phyloP scores from a whole-genome alignment of 2,888 invertebrate species.

The Meiosimyza platycephala region DNA sequence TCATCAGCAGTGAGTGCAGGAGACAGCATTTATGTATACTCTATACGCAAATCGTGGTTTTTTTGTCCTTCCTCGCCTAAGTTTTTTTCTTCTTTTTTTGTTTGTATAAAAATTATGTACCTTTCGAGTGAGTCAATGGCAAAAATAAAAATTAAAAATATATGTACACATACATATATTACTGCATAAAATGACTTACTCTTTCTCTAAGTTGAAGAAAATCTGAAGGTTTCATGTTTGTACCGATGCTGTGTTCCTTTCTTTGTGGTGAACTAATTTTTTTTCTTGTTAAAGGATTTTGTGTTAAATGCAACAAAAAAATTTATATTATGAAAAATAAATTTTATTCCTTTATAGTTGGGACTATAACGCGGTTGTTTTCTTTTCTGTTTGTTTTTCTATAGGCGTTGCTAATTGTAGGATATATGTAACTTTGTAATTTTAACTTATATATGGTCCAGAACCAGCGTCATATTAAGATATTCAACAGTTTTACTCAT shows the following conservation, averaged over 20 bases:
- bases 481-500: conserved; percentile 27
- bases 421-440: too few species aligned
- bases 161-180: conserved; percentile 22
- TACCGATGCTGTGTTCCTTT: conserved; percentile 2
- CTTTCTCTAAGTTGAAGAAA: conserved; percentile 61
- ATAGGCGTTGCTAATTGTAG: too few species aligned
- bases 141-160: conserved; percentile 30
- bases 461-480: conserved; percentile 2
- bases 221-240: conserved; percentile 61
- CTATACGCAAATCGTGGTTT: conserved; percentile 34
- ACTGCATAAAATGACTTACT: conserved; percentile 51
- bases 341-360: too few species aligned
- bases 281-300: too few species aligned
- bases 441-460: too few species aligned
- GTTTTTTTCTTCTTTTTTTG: not conserved
- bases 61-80: not conserved
- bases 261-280: not conserved
- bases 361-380: too few species aligned
- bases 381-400: too few species aligned
- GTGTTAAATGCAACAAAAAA: too few species aligned
- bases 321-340: too few species aligned
- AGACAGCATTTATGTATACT: conserved; percentile 28
- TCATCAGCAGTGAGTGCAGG: conserved; percentile 1
- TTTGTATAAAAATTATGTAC: conserved; percentile 29
- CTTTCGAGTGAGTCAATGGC: conserved; percentile 32